phyloP scores from a whole-genome alignment of 2,113 vertebrate genomes.

The Phylloscopus whistleri region DNA sequence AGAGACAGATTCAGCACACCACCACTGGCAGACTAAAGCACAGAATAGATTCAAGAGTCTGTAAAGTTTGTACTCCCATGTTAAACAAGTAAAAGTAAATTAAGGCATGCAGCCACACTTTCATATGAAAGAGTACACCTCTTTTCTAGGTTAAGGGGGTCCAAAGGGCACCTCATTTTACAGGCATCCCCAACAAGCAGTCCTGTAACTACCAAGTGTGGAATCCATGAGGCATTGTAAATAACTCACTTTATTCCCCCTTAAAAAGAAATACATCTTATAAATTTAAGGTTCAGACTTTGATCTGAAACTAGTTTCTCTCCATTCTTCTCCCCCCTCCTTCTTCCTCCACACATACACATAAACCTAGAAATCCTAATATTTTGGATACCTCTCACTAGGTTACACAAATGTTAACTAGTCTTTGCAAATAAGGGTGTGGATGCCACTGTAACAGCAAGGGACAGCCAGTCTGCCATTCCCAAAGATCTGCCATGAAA shows the following conservation, averaged over 20 bases:
- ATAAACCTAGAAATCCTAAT: not conserved
- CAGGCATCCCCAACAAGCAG: not conserved
- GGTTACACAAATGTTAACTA: not conserved
- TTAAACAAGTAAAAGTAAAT: not conserved
- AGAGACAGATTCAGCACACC: not conserved
- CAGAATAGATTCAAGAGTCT: not conserved
- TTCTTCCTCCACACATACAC: not conserved
- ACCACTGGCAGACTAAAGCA: not conserved
- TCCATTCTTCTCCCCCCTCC: not conserved
- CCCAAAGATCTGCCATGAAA: not conserved
- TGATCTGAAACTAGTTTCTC: not conserved
- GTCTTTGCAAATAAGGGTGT: not conserved
- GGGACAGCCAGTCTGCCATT: not conserved
- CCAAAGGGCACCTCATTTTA: slow-evolving; percentile 45
- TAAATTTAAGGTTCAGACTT: not conserved
- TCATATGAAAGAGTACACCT: not conserved
- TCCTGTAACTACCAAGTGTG: not conserved
- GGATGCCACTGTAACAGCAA: not conserved
- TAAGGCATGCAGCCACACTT: not conserved
- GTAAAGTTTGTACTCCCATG: not conserved
- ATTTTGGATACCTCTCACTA: not conserved
- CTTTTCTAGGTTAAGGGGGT: not conserved
- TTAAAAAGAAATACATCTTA: slow-evolving; percentile 1
- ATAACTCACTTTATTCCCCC: slow-evolving; percentile 6
- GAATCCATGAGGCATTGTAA: not conserved